Base-by-base conservation (phyloP, 2,113 vertebrate species). In the Chaetodon trifascialis region DNA sequence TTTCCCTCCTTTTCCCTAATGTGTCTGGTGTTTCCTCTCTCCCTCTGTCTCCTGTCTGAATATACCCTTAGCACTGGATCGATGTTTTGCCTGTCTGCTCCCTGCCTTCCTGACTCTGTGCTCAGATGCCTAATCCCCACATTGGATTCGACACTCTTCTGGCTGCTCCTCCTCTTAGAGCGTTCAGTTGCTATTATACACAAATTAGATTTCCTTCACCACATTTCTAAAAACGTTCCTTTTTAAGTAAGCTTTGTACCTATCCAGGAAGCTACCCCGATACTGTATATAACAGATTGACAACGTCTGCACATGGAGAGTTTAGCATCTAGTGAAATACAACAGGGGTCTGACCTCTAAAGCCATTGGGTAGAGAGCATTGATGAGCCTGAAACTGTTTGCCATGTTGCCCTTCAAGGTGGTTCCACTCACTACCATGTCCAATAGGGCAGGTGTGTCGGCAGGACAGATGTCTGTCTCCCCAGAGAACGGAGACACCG, bases 381-480 rank as follows among this genome's bases (percentile, higher is more conserved):
- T 94, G 38, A 93, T 71, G 74, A 97, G 89, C 77, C 97, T 94
- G 77, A 93, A 16, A 23, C 96, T 87, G 90, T 99, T 98, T 6
- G 95, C 94, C 56, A 95, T 16, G 0, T 96, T 97, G 77, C 95
- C 93, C 79, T 97, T 96, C 30, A 98, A 92, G 79, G 91, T 94
- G 76, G 75, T 76, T 0, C 97, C 96, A 52, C 92, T 93, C 46
- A 96, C 87, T 21, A 96, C 95, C 89, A 97, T 88, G 60, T 96
- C 95, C 7, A 89, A 91, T 84, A 94, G 94, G 86, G 92, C 94
- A 12, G 92, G 86, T 0, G 94, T 89, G 51, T 96, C 96, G 0
- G 91, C 80, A 0, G 97, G 98, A 36, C 97, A 98, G 91, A 98
- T 97, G 86, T 98, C 97, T 0, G 94, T 92, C 76, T 97, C 96